A percentile compares a stretch with the other conserved stretches of the same genome.
These are phyloP conservation scores for Etheostoma perlongum DNA, from an alignment of 2,797 vertebrate genomes.

Conservation along the genomic window DNA sequence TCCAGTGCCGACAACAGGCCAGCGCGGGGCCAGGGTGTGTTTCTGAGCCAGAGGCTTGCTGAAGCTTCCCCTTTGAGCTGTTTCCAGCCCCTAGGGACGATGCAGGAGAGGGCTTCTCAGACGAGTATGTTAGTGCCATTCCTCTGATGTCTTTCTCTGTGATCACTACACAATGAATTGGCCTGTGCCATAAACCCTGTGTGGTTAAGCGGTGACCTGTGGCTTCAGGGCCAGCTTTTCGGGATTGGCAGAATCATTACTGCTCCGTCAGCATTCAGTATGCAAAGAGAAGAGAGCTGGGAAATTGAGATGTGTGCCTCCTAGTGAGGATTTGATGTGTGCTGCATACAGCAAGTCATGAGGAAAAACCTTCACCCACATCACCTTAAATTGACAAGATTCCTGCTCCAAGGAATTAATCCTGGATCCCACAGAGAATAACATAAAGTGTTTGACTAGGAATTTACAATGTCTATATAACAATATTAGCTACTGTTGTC, in stretches of 20 bases:
- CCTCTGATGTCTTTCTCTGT: conserved; percentile 93
- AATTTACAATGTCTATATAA: neutral
- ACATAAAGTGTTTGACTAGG: conserved; percentile 8
- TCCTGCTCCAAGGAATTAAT: conserved; percentile 19
- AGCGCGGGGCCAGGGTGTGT: conserved; percentile 93
- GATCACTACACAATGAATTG: conserved; percentile 94
- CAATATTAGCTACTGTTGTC: neutral
- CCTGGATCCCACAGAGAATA: neutral
- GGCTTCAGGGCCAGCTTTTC: conserved; percentile 67
- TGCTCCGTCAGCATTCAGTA: conserved; percentile 83
- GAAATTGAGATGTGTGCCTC: conserved; percentile 65
- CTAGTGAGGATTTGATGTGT: conserved; percentile 64
- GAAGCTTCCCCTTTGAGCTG: conserved; percentile 90
- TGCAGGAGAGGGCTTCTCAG: conserved; percentile 89
- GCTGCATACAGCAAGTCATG: conserved; percentile 46
- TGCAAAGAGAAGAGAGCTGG: conserved; percentile 64
- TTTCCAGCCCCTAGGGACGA: conserved; percentile 90
- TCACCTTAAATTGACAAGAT: conserved; percentile 23
- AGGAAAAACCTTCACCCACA: conserved; percentile 33
- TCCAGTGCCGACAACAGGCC: conserved; percentile 86
- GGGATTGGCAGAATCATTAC: conserved; percentile 82
- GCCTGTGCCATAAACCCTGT: conserved; percentile 82
- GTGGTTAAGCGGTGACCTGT: conserved; percentile 86
- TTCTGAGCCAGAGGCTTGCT: conserved; percentile 94
- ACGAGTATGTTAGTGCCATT: conserved; percentile 94